Evolutionary conservation across 2,797 vertebrate genomes (phyloP).

Genomic region (Nannoperca obscura): DNA sequence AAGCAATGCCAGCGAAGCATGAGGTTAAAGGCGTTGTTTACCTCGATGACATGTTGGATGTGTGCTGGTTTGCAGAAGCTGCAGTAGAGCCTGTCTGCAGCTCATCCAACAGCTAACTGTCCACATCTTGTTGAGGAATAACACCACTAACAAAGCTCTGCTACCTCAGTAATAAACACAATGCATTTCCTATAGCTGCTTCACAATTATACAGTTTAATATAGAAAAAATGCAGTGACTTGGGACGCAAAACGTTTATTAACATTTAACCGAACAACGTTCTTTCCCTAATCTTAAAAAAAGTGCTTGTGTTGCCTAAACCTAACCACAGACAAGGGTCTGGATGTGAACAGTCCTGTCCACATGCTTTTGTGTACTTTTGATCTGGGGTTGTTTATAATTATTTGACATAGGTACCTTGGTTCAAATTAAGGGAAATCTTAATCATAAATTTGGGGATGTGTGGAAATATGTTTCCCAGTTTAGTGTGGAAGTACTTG

Average conservation of each 20-base stretch:
- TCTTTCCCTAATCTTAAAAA: neutral
- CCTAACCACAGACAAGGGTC: neutral
- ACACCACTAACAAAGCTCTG: neutral
- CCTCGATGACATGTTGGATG: neutral
- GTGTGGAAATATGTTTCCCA: no score
- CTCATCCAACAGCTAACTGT: neutral
- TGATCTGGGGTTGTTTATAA: neutral
- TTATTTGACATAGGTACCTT: neutral
- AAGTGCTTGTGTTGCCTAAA: conserved; percentile 5
- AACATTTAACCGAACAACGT: neutral
- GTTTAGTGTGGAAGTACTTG: neutral
- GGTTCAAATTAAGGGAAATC: neutral
- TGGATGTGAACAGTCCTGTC: neutral
- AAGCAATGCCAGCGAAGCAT: neutral
- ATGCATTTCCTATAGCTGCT: neutral
- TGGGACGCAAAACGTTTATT: neutral
- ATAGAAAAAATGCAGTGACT: neutral
- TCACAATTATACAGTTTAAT: neutral
- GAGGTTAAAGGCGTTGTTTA: conserved; percentile 14
- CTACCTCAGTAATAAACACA: neutral
- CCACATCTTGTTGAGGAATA: neutral
- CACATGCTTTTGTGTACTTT: neutral
- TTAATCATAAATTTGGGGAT: neutral
- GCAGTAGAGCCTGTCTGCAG: neutral
- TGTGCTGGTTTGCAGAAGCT: neutral